phyloP scores from a whole-genome alignment of 2,888 invertebrate species.

The Brassicogethes aeneus region DNA sequence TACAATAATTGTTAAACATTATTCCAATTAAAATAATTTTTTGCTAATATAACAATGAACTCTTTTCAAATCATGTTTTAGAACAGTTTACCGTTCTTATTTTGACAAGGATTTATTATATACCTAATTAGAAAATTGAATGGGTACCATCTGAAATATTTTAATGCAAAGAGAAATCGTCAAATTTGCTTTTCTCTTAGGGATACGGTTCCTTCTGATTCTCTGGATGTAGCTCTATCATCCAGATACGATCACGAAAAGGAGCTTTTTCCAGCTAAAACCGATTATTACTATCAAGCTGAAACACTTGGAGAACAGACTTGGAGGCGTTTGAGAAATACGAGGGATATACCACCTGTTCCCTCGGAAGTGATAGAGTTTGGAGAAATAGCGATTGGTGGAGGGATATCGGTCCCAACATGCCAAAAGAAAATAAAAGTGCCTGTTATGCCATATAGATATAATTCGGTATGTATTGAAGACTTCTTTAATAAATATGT shows the following conservation, averaged over 20 bases:
- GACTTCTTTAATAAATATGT: too few species aligned
- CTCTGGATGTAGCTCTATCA: slow-evolving; percentile 57
- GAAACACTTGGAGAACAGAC: slow-evolving; percentile 55
- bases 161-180: too few species aligned
- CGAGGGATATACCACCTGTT: slow-evolving; percentile 39
- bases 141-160: too few species aligned
- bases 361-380: slow-evolving; percentile 27
- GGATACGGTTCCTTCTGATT: slow-evolving; percentile 51
- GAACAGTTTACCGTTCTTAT: too few species aligned
- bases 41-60: too few species aligned
- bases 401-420: slow-evolving; percentile 3
- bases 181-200: too few species aligned
- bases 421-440: background rate
- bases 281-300: slow-evolving; percentile 56
- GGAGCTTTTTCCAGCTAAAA: slow-evolving; percentile 55
- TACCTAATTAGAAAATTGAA: too few species aligned
- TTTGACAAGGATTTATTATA: too few species aligned
- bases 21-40: too few species aligned
- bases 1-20: too few species aligned
- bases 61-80: too few species aligned
- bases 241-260: slow-evolving; percentile 59
- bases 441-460: slow-evolving; percentile 22
- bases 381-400: slow-evolving; percentile 1
- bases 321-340: slow-evolving; percentile 61
- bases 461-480: slow-evolving; percentile 25